These are phyloP conservation scores for Paracanthobrama guichenoti DNA, from an alignment of 2,113 vertebrate species.

Conservation along the genomic window DNA sequence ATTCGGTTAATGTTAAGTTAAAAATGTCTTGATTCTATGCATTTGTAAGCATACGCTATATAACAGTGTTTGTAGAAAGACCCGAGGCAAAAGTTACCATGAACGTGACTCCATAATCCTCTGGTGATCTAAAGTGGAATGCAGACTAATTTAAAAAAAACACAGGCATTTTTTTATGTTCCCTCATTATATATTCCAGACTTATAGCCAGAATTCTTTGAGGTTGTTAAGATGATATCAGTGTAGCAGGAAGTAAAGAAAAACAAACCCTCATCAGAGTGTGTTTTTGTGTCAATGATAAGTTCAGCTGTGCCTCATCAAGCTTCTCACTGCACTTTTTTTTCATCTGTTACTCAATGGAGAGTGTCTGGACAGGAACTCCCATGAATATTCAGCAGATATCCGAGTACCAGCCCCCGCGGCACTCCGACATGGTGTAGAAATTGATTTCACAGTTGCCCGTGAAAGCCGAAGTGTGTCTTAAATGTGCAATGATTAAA, in stretches of 20 bases:
- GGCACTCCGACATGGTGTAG: constrained; percentile 42
- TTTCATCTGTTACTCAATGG: constrained; percentile 5
- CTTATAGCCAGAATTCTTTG: not conserved
- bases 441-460: constrained; percentile 70
- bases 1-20: not conserved
- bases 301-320: not conserved
- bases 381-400: constrained; percentile 60
- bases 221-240: constrained; percentile 1
- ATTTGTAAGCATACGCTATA: not conserved
- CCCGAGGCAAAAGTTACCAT: not conserved
- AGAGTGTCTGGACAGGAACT: constrained; percentile 39
- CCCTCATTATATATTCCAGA: not conserved
- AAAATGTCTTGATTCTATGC: too few relatives aligned
- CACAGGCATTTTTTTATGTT: not conserved
- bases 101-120: not conserved
- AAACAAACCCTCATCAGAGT: constrained; percentile 5
- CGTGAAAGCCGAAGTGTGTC: constrained; percentile 57
- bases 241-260: not conserved
- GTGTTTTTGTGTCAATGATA: not conserved
- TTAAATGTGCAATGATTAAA: constrained; percentile 73
- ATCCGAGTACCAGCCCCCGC: constrained; percentile 41
- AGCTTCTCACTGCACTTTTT: not conserved
- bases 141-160: not conserved
- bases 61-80: not conserved
- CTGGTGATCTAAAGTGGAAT: not conserved